Evolutionary conservation across 1,140 invertebrate genomes (phyloP), one percentile per base, ranked within the genome.

Genomic region (Nebria ingens): DNA sequence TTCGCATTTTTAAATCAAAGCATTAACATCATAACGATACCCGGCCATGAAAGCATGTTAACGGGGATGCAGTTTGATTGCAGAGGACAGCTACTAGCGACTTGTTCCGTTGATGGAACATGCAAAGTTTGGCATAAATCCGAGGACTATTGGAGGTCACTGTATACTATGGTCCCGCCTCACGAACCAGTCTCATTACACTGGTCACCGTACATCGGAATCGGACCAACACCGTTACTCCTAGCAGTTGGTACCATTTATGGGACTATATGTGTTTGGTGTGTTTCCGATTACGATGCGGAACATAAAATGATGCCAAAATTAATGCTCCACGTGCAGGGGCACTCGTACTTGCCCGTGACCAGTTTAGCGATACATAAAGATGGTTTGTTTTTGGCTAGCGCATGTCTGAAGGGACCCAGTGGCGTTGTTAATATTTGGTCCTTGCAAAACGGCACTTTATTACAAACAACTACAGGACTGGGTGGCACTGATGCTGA

Each of bases 371-470:
- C 72, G 2, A 73, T 83, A 52, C 72, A 79, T 62, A 65, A 67
- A 13, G 71, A 68, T 56, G 79, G 76, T 2, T 65, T 77, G 4
- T 69, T 83, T 52, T 61, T 84, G 20, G 79, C 78, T 0, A 75
- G 79, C 62, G 74, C 73, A 6, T 73, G 71, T 62, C 59, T 63
- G 17, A 74, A 74, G 61, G 68, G 74, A 34, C 68, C 69, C 11
- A 79, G 72, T 61, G 80, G 80, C 11, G 71, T 81, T 61, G 65
- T 84, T 2, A 84, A 85, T 62, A 73, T 84, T 19, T 85, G 82
- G 82, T 80, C 78, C 2, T 64, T 84, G 1, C 68, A 75, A 66
- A 76, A 82, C 67, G 80, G 79, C 0, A 76, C 71, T 54, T 64
- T 83, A 15, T 65, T 82, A 2, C 75, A 82, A 57, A 82, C 80